Conservation (phyloP, 2,888 invertebrate genomes). For the Rutpela maculata region DNA sequence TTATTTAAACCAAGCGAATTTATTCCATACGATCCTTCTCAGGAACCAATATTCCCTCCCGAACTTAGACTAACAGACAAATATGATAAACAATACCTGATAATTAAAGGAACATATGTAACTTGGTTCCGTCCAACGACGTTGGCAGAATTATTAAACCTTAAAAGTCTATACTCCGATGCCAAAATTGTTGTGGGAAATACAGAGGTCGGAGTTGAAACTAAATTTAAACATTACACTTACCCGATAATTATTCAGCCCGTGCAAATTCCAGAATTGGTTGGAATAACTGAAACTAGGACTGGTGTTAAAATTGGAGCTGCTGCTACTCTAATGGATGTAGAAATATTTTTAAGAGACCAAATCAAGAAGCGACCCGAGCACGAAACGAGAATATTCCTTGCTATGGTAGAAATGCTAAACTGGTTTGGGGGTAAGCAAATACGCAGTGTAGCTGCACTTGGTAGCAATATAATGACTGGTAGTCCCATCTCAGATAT, state of each 20-base stretch:
- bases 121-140: conserved; percentile 86
- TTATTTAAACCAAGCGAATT: conserved; percentile 80
- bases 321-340: conserved; percentile 83
- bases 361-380: conserved; percentile 76
- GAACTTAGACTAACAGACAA: conserved; percentile 82
- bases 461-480: conserved; percentile 92
- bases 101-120: conserved; percentile 79
- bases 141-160: conserved; percentile 79
- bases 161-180: conserved; percentile 81
- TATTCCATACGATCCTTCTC: conserved; percentile 84
- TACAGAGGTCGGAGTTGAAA: conserved; percentile 93
- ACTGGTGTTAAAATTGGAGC: conserved; percentile 85
- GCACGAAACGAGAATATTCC: conserved; percentile 79
- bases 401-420: conserved; percentile 87
- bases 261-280: conserved; percentile 82
- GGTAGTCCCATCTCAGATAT: conserved; percentile 96
- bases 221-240: conserved; percentile 88
- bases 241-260: conserved; percentile 90
- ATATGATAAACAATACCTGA: conserved; percentile 79
- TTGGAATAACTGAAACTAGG: conserved; percentile 75
- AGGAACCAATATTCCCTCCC: conserved; percentile 95
- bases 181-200: conserved; percentile 93
- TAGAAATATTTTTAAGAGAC: conserved; percentile 80
- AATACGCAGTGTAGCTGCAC: conserved; percentile 93
- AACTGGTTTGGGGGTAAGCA: conserved; percentile 97